Evolutionary conservation across 2,113 vertebrate genomes (phyloP), one percentile per base, ranked within the genome.

Genomic region (Rhodinocichla rosea): DNA sequence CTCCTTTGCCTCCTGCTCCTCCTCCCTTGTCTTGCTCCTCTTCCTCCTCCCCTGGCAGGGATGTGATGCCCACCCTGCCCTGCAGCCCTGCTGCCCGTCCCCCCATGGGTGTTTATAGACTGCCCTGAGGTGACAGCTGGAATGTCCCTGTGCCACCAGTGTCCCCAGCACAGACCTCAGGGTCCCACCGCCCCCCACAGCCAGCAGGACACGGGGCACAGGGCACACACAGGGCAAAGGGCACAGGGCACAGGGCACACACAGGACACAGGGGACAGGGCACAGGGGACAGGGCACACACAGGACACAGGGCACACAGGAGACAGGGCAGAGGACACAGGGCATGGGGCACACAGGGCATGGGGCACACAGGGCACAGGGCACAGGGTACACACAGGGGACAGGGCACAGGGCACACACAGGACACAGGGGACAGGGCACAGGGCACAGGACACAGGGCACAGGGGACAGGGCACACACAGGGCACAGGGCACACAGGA

Each of bases 81-180:
- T 15, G 9, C 56, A 60, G 45, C 21, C 28, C 1, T 1, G 30
- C 56, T n/a, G 49, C 53, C 68, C 5, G 0, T n/a, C n/a, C n/a
- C n/a, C n/a, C n/a, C n/a, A n/a, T n/a, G n/a, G n/a, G n/a, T n/a
- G n/a, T n/a, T 37, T 15, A 35, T 70, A 67, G 40, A 3, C 11
- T 1, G 0, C 17, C n/a, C 47, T n/a, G 15, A 62, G 63, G 10
- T 2, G 2, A 9, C 28, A 53, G 13, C 55, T 18, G 5, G 5
- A 9, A 12, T 13, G 16, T 15, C 56, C 24, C 16, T 20, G 55
- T 28, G 39, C 55, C n/a, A 20, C 64, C 55, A 13, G 37, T 2
- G 2, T 11, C 39, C 33, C 35, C 70, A 15, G 44, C 21, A 9
- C 13, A 2, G 24, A 27, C 7, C 33, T 27, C 18, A 1, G 6